phyloP scores from a whole-genome alignment of 2,113 vertebrate species.

The Centropus bengalensis region DNA sequence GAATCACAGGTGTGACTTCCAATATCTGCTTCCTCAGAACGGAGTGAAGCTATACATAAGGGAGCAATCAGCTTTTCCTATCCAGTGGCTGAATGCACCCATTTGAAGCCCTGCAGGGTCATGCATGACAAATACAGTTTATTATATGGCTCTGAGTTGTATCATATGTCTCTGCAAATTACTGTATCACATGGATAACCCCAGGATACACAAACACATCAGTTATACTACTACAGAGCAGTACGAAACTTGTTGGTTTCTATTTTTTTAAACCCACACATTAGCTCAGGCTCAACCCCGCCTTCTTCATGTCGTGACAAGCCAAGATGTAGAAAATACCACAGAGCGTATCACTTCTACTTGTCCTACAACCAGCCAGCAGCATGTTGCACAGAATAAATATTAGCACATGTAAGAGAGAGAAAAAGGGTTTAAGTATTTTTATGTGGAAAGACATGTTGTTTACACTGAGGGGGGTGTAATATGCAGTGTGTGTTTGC shows the following conservation, averaged over 20 bases:
- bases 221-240: not conserved
- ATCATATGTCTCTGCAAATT: slow-evolving; percentile 8
- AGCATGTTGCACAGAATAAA: not conserved
- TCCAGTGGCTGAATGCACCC: not conserved
- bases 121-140: slow-evolving; percentile 7
- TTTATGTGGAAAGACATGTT: not conserved
- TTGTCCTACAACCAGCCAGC: not conserved
- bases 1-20: not conserved
- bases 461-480: not conserved
- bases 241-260: slow-evolving; percentile 8
- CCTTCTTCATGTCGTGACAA: not conserved
- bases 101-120: not conserved
- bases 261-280: slow-evolving; percentile 10
- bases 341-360: not conserved
- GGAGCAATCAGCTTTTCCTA: not conserved
- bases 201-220: not conserved
- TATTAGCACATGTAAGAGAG: not conserved
- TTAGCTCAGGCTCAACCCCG: not conserved
- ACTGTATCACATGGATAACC: not conserved
- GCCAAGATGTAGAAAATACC: not conserved
- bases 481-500: not conserved
- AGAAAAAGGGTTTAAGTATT: not conserved
- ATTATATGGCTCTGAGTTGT: not conserved
- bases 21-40: slow-evolving; percentile 1
- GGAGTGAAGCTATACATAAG: not conserved